Evolutionary conservation across 1,140 invertebrate genomes (phyloP).

Genomic region (Cherax quadricarinatus): DNA sequence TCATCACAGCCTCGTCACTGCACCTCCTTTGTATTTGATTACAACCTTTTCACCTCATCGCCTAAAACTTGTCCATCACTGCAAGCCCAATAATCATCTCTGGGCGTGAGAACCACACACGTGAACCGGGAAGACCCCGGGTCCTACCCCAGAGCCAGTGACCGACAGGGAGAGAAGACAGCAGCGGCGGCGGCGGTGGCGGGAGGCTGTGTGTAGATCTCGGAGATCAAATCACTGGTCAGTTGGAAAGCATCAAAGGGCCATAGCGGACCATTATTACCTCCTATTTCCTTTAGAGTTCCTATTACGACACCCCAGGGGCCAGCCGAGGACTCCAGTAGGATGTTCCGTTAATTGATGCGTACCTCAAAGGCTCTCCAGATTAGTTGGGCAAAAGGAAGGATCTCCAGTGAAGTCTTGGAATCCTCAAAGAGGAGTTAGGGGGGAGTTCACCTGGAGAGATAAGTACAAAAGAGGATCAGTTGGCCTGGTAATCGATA

Average conservation of each 20-base stretch:
- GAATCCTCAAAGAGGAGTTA: conserved; percentile 6
- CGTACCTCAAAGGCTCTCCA: conserved; percentile 12
- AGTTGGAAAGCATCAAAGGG: neutral
- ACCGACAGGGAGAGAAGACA: no score
- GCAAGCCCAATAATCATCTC: no score
- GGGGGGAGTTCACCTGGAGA: neutral
- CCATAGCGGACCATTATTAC: neutral
- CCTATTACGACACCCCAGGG: conserved; percentile 5
- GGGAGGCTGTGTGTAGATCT: neutral
- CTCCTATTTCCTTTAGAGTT: neutral
- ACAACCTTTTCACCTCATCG: no score
- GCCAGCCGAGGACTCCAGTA: conserved; percentile 3
- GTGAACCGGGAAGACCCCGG: no score
- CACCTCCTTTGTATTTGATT: neutral
- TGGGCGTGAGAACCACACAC: no score
- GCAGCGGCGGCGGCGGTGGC: no score
- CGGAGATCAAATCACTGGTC: neutral
- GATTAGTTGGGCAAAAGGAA: conserved; percentile 24
- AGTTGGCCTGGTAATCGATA: conserved; percentile 22
- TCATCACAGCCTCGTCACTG: no score
- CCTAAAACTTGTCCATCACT: no score
- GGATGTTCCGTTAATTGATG: conserved; percentile 20
- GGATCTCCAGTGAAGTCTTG: conserved; percentile 5
- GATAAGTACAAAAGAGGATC: conserved; percentile 12
- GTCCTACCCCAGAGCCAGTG: no score